Evolutionary conservation across 2,113 vertebrate species (phyloP).

Genomic region (Larimichthys polyactis): DNA sequence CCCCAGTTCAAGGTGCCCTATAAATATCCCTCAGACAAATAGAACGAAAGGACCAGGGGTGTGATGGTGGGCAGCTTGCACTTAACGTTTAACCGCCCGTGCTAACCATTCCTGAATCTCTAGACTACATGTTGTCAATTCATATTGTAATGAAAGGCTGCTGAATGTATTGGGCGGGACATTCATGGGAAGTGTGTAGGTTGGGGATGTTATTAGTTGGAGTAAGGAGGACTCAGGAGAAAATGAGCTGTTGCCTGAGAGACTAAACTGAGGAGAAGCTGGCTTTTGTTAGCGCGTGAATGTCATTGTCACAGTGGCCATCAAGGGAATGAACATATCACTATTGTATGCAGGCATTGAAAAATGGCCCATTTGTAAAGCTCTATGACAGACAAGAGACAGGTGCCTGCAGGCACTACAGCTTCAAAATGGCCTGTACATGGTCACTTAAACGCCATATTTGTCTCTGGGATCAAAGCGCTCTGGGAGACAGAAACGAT

Average conservation of each 20-base stretch:
- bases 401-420: constrained; percentile 33
- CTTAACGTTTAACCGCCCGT: constrained; percentile 55
- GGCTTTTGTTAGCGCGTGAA: constrained; percentile 50
- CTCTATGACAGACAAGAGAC: constrained; percentile 26
- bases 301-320: constrained; percentile 55
- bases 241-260: constrained; percentile 50
- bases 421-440: constrained; percentile 29
- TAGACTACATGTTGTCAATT: constrained; percentile 50
- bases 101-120: constrained; percentile 42
- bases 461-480: not conserved
- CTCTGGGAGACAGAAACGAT: not conserved
- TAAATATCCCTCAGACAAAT: constrained; percentile 69
- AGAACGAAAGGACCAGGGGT: constrained; percentile 62
- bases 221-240: constrained; percentile 43
- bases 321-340: constrained; percentile 43
- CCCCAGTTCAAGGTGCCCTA: constrained; percentile 67
- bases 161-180: constrained; percentile 31
- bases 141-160: constrained; percentile 59
- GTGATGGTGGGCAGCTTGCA: constrained; percentile 39
- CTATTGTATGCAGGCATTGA: constrained; percentile 26
- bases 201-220: constrained; percentile 57
- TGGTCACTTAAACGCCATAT: constrained; percentile 26
- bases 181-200: constrained; percentile 47
- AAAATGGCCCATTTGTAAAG: constrained; percentile 43
- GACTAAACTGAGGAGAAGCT: constrained; percentile 30